Evolutionary conservation across 2,797 vertebrate genomes (phyloP).

Genomic region (Arrhamphus sclerolepis): DNA sequence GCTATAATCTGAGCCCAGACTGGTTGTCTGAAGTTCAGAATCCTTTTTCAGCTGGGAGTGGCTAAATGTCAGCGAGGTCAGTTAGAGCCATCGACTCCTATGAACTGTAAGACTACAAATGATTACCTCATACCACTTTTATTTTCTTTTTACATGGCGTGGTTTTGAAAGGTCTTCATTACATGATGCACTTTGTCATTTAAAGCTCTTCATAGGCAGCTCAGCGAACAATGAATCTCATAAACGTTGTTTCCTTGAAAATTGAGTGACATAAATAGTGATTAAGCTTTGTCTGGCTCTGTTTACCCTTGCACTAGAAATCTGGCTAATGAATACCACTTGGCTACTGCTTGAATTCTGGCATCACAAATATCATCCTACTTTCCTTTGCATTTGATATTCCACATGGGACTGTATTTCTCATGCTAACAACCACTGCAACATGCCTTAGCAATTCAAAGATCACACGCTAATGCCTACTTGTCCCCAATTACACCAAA

Average conservation of each 20-base stretch:
- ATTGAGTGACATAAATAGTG: conserved; percentile 73
- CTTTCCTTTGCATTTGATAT: conserved; percentile 73
- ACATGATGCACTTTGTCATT: conserved; percentile 48
- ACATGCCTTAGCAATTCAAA: conserved; percentile 79
- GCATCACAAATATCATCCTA: conserved; percentile 69
- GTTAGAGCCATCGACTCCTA: conserved; percentile 15
- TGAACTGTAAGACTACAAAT: conserved; percentile 24
- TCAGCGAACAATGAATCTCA: conserved; percentile 43
- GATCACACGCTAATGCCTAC: conserved; percentile 81
- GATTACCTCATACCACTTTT: conserved; percentile 11
- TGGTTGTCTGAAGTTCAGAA: conserved; percentile 58
- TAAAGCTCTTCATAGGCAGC: conserved; percentile 37
- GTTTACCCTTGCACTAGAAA: conserved; percentile 51
- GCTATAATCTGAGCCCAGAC: conserved; percentile 62
- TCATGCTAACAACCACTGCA: conserved; percentile 74
- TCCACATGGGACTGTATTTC: conserved; percentile 74
- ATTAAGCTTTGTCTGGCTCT: conserved; percentile 62
- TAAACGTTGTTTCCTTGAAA: conserved; percentile 64
- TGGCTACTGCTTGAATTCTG: conserved; percentile 61
- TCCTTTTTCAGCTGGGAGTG: conserved; percentile 51
- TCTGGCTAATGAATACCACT: conserved; percentile 75
- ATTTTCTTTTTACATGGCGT: conserved; percentile 1
- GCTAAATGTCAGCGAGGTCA: conserved; percentile 61
- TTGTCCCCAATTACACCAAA: conserved; percentile 81
- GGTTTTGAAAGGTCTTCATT: conserved; percentile 39